Evolutionary conservation across 2,797 vertebrate genomes (phyloP).

Genomic region (Pangasius sanitwongsei): DNA sequence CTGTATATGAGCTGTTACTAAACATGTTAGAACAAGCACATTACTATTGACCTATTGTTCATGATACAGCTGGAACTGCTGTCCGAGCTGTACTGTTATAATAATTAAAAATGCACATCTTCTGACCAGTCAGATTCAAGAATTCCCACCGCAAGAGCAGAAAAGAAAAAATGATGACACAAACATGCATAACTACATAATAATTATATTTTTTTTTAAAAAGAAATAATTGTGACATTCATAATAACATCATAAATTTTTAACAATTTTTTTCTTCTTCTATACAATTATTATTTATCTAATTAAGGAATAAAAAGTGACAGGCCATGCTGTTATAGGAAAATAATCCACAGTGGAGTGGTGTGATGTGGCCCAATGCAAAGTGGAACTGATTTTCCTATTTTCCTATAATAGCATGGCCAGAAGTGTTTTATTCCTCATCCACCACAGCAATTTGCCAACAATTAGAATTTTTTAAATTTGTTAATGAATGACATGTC

Average conservation of each 20-base stretch:
- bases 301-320: background rate
- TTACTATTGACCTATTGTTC: background rate
- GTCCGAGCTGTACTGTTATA: background rate
- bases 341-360: background rate
- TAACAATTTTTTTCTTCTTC: background rate
- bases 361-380: background rate
- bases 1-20: no score
- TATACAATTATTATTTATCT: background rate
- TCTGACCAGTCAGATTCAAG: background rate
- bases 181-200: background rate
- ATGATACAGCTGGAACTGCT: background rate
- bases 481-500: background rate
- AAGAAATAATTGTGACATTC: background rate
- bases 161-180: background rate
- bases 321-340: background rate
- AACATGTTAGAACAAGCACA: no score
- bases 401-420: background rate
- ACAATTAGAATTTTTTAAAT: background rate
- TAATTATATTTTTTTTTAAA: background rate
- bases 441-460: background rate
- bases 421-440: background rate
- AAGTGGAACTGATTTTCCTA: background rate
- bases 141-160: background rate
- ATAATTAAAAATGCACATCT: background rate
- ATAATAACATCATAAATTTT: background rate